These are phyloP conservation scores for Aporophyla nigra DNA, from an alignment of 2,888 invertebrate genomes.

Conservation along the genomic window DNA sequence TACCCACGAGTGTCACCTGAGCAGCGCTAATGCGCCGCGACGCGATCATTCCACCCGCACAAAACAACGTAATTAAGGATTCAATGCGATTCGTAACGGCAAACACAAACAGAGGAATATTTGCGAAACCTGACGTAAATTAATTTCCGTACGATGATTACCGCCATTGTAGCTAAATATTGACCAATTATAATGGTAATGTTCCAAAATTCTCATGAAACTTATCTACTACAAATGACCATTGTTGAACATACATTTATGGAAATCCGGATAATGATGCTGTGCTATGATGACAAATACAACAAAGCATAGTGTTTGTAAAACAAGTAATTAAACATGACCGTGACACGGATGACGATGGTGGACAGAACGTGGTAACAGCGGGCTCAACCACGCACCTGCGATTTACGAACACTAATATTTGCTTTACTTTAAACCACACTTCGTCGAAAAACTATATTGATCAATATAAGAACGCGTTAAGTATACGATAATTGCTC, in stretches of 20 bases:
- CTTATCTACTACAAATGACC: constrained; percentile 32
- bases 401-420: constrained; percentile 6
- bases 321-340: constrained; percentile 43
- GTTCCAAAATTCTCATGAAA: constrained; percentile 29
- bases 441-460: background rate
- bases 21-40: constrained; percentile 10
- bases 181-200: constrained; percentile 23
- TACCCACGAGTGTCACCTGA: constrained; percentile 26
- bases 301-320: constrained; percentile 34
- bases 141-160: constrained; percentile 41
- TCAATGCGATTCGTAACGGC: constrained; percentile 21
- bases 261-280: constrained; percentile 28
- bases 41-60: constrained; percentile 16
- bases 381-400: constrained; percentile 34
- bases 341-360: constrained; percentile 55
- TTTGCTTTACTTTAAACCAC: constrained; percentile 34
- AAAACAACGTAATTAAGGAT: constrained; percentile 13
- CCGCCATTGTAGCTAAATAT: constrained; percentile 5
- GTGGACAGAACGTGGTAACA: background rate
- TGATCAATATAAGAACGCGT: constrained; percentile 7
- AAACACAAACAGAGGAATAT: constrained; percentile 24
- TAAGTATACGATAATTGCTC: constrained; percentile 13
- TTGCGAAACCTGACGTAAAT: constrained; percentile 21
- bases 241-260: constrained; percentile 35
- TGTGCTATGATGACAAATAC: constrained; percentile 28